phyloP scores from a whole-genome alignment of 1,140 invertebrate genomes.

The Meloidogyne floridensis region DNA sequence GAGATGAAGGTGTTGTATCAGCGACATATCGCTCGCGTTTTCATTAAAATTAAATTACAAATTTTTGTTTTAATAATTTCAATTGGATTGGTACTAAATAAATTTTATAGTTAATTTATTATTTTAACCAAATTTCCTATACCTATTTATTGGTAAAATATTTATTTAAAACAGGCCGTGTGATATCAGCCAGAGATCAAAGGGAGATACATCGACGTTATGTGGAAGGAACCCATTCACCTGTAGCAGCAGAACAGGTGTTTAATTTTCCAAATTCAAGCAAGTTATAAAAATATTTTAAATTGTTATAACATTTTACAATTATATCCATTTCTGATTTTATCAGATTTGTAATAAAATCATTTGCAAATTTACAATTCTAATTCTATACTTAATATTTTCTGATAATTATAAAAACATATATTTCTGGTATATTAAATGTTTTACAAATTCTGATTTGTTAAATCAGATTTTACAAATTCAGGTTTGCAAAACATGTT shows the following conservation, averaged over 20 bases:
- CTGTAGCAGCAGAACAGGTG: slow-evolving; percentile 21
- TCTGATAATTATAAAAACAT: too few species aligned
- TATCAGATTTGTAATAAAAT: background rate
- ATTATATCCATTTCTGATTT: background rate
- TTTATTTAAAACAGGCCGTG: slow-evolving; percentile 5
- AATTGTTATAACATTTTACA: background rate
- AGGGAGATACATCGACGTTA: slow-evolving; percentile 25
- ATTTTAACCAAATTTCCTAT: too few species aligned
- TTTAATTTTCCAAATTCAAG: background rate
- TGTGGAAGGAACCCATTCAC: slow-evolving; percentile 8
- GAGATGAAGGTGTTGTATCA: slow-evolving; percentile 11
- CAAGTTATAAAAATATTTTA: background rate
- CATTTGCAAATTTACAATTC: background rate
- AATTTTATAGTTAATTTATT: too few species aligned
- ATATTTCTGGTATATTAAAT: too few species aligned
- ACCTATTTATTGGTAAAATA: background rate
- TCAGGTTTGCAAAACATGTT: too few species aligned
- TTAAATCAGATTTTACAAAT: too few species aligned
- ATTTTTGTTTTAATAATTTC: background rate
- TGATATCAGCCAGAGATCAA: slow-evolving; percentile 24
- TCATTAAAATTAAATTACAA: slow-evolving; percentile 20
- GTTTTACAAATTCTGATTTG: too few species aligned
- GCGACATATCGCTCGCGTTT: slow-evolving; percentile 9
- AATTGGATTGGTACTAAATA: too few species aligned
- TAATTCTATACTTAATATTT: too few species aligned